Base-by-base conservation (phyloP, 1,140 invertebrate genomes). In the Teleogryllus occipitalis region DNA sequence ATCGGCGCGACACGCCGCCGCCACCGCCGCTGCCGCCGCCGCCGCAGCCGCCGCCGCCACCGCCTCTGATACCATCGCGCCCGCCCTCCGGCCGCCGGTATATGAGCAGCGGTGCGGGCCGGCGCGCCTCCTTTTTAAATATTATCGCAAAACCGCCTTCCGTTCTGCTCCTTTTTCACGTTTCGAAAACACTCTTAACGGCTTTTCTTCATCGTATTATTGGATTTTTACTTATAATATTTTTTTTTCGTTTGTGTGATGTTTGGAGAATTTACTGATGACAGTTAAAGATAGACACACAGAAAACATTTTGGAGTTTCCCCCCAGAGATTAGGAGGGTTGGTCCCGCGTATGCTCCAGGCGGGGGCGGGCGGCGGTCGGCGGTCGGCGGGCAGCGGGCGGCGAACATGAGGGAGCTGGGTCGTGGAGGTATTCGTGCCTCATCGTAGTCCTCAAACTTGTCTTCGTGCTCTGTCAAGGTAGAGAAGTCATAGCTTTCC, bases 221-320 rank as follows among this genome's bases (percentile, higher is more conserved):
- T 65, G 54, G 54, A 65, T 65, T 65, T 65, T 65, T 65, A 65
- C 54, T 65, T 65, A 65, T 65, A 65, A 65, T 65, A 65, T 65
- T 65, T 65, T 65, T 65, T 65, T 65, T 10, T 2, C 10, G 54
- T 65, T 65, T 65, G 54, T 65, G 27, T 39, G 27, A 39, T 39
- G 27, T 65, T 65, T 65, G 54, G 18, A 65, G 54, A 65, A 65
- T 65, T 65, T 65, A 65, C 54, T 65, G 54, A 65, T 65, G 54
- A 65, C 54, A 39, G 54, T 65, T 65, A 14, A 65, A 10, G 54
- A 65, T 65, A 65, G 54, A 65, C 54, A 65, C 54, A 65, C 18
- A 65, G 54, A 65, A 65, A 65, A 65, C 54, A 65, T 65, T 65
- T 65, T 65, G 54, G 54, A 65, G 54, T 65, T 65, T 65, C 54